phyloP scores from a whole-genome alignment of 2,113 vertebrate species.

The Phaethornis superciliosus region DNA sequence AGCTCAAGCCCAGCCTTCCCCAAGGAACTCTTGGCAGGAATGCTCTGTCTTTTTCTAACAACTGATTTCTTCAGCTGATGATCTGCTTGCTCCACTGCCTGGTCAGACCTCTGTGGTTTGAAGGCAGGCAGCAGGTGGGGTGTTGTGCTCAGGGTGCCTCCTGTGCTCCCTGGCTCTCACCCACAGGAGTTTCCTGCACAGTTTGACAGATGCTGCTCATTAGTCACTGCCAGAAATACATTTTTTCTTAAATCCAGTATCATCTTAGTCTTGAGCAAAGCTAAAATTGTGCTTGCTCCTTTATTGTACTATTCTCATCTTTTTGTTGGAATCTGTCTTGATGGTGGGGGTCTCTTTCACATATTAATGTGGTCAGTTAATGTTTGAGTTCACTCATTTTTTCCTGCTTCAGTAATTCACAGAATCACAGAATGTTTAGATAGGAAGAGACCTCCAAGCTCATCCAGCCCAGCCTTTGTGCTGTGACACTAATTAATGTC shows the following conservation, averaged over 20 bases:
- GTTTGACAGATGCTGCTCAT: accelerated
- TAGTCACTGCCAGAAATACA: no score
- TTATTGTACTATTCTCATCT: background rate
- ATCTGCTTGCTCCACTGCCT: accelerated
- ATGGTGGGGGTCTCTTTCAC: background rate
- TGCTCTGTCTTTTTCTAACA: no score
- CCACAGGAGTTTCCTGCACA: accelerated
- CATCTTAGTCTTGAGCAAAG: no score
- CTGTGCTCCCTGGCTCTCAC: background rate
- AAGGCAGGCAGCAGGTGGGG: accelerated
- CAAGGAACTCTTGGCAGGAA: background rate
- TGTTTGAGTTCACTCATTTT: background rate
- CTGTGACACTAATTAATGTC: no score
- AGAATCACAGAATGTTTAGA: no score
- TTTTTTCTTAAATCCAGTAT: background rate
- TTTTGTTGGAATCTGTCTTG: no score
- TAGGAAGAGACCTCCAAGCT: no score
- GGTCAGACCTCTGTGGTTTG: background rate
- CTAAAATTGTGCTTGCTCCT: background rate
- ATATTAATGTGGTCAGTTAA: background rate
- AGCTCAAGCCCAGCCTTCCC: background rate
- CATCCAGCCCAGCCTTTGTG: no score
- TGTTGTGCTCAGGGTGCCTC: no score
- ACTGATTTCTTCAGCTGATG: background rate
- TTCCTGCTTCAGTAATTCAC: background rate